These are phyloP conservation scores for Oenanthe melanoleuca DNA, from an alignment of 2,113 vertebrate genomes.

Conservation along the genomic window DNA sequence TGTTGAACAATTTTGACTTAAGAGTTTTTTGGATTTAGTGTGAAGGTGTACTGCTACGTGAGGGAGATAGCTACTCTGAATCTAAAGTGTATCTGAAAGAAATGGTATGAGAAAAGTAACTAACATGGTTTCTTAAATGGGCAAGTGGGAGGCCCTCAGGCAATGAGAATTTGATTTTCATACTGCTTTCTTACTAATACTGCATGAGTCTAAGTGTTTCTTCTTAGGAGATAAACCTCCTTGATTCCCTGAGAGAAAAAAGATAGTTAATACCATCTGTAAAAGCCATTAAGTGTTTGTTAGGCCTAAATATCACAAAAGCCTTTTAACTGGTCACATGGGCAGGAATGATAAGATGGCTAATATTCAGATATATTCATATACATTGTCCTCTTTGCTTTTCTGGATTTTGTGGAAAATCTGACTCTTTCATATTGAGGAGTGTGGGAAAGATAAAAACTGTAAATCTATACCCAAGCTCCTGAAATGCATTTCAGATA, in stretches of 20 bases:
- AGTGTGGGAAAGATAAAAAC: not conserved
- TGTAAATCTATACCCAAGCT: not conserved
- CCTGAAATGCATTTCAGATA: not conserved
- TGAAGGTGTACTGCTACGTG: not conserved
- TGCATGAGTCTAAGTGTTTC: not conserved
- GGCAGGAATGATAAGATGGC: not conserved
- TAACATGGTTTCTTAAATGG: not conserved
- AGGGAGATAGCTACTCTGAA: not conserved
- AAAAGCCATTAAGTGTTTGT: not conserved
- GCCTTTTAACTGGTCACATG: not conserved
- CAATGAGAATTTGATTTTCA: slow-evolving; percentile 1
- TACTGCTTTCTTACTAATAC: not conserved
- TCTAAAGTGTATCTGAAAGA: not conserved
- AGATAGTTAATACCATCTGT: not conserved
- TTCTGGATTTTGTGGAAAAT: not conserved
- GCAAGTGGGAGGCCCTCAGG: not conserved
- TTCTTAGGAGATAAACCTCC: not conserved
- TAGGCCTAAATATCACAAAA: not conserved
- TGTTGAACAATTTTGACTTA: not conserved
- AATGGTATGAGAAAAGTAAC: not conserved
- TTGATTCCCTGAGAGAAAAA: not conserved
- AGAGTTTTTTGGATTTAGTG: not conserved
- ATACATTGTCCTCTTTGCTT: not conserved
- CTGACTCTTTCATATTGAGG: not conserved
- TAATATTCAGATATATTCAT: not conserved